Base-by-base conservation (phyloP, 2,888 invertebrate species). In the Perizoma affinitatum region DNA sequence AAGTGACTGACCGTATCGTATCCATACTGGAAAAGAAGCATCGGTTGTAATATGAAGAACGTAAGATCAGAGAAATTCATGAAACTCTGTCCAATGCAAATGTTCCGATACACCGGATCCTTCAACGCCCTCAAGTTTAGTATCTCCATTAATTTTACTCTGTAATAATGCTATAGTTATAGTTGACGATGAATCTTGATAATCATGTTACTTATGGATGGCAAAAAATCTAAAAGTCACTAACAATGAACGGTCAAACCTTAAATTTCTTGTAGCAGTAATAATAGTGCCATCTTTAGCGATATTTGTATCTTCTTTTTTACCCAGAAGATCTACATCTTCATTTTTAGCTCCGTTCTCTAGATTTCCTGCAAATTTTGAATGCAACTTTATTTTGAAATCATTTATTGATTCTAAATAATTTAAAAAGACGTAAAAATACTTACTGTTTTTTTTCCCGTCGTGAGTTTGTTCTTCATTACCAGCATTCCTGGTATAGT, bases 21-120 rank as follows among this genome's bases (percentile, higher is more conserved):
- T 5, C 93, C 94, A 51, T 89, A 84, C 64, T 94, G 93, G 57
- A 90, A 90, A 70, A 95, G 82, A 61, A 95, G 84, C 85, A 95
- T 83, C 4, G 95, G 95, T 64, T 94, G 88, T 22, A 95, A 79
- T n/a, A 94, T 90, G 57, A 94, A 90, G 66, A 95, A 95, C 6
- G 93, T 94, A 48, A 93, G 84, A 77, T 95, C 95, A 4, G 95
- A 93, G 55, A 94, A 94, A 69, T 94, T 93, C 2, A 93, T 92
- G 57, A 95, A 93, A 68, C 95, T 93, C 67, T 94, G 90, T 6
- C 95, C 95, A 5, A 90, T 51, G 65, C 88, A 90, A 65, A 95
- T 94, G 71, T 94, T 95, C 38, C 94, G 85, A 65, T 90, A 94
- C 6, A 89, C 80, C 1, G 83, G 79, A 74, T 94, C 93, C 65